Evolutionary conservation across 1,140 invertebrate species (phyloP).

Genomic region (Zophobas morio): DNA sequence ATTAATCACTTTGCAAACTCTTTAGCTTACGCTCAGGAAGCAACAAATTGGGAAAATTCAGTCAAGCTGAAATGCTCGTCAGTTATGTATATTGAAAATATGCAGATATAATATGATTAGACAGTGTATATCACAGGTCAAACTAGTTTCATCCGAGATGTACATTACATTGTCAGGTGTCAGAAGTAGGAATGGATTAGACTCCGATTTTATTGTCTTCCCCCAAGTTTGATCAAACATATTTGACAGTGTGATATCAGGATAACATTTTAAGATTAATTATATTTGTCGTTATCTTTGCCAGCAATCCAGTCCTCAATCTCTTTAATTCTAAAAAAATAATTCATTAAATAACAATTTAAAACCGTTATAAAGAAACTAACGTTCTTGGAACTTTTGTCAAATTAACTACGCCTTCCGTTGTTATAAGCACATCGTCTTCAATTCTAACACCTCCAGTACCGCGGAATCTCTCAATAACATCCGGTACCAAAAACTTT

Average conservation of each 20-base stretch:
- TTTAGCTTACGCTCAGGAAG: no score
- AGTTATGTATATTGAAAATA: no score
- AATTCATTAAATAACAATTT: constrained; percentile 5
- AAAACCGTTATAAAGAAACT: constrained; percentile 64
- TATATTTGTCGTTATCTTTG: constrained; percentile 61
- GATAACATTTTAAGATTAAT: constrained; percentile 4
- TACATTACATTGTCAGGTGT: no score
- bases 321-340: constrained; percentile 79
- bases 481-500: constrained; percentile 82
- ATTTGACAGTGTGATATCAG: neutral
- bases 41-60: no score
- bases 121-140: no score
- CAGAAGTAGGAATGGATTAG: no score
- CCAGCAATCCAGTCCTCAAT: constrained; percentile 84
- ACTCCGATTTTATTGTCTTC: no score
- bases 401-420: constrained; percentile 87
- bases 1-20: no score
- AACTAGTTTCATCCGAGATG: no score
- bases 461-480: constrained; percentile 82
- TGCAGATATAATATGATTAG: no score
- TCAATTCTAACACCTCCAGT: constrained; percentile 97
- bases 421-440: constrained; percentile 93
- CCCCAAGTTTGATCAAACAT: no score
- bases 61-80: no score
- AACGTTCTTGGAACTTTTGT: constrained; percentile 92